phyloP scores from a whole-genome alignment of 1,140 invertebrate species.

The Drosophila triauraria region DNA sequence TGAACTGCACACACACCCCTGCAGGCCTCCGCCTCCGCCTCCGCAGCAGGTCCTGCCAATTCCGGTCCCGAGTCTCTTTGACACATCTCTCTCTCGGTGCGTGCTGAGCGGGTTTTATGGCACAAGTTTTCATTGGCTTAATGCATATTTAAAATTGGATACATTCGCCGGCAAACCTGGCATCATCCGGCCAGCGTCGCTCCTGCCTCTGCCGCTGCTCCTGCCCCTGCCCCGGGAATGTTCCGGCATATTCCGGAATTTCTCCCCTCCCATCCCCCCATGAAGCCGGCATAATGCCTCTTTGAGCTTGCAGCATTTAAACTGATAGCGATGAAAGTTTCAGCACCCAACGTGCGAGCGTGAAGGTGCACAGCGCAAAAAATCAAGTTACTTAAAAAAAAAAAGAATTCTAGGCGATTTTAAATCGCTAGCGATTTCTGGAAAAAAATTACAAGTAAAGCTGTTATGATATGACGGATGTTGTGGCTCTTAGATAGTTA shows the following conservation, averaged over 20 bases:
- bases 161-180: constrained; percentile 51
- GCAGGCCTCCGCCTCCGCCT: too few species aligned
- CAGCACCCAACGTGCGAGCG: constrained; percentile 29
- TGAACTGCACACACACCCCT: constrained; percentile 19
- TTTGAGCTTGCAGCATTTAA: constrained; percentile 70
- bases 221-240: not conserved
- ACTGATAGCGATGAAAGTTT: constrained; percentile 70
- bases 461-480: too few species aligned
- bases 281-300: constrained; percentile 37
- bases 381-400: too few species aligned
- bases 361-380: not conserved
- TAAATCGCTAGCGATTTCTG: not conserved
- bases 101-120: constrained; percentile 66
- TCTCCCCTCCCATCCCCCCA: not conserved
- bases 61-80: constrained; percentile 11
- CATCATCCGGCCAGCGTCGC: constrained; percentile 26
- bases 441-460: not conserved
- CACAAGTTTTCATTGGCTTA: constrained; percentile 74
- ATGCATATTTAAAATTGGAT: constrained; percentile 77
- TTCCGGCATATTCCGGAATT: constrained; percentile 7
- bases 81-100: constrained; percentile 41
- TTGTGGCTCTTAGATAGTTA: too few species aligned
- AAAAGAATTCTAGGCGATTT: too few species aligned
- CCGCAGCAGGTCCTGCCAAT: constrained; percentile 13
- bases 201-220: not conserved